phyloP scores from a whole-genome alignment of 1,140 invertebrate genomes.

The Solenopsis fugax region DNA sequence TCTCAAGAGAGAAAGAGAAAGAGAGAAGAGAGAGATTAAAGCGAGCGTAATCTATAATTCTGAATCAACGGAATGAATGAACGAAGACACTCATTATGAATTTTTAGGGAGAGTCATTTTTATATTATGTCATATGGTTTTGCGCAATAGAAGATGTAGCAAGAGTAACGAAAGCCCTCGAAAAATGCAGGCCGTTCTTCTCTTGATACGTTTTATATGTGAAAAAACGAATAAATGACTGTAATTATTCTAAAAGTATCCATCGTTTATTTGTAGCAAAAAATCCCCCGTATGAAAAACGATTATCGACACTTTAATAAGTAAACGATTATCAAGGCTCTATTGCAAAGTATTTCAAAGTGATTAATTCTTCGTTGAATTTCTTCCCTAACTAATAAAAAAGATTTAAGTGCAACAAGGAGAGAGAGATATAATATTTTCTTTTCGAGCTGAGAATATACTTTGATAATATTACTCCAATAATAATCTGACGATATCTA shows the following conservation, averaged over 20 bases:
- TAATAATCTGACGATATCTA: no score
- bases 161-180: slow-evolving; percentile 38
- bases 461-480: not conserved
- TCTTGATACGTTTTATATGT: slow-evolving; percentile 73
- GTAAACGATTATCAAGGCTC: not conserved
- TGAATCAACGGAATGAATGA: not conserved
- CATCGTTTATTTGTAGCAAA: slow-evolving; percentile 2
- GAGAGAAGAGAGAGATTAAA: slow-evolving; percentile 37
- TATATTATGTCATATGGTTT: slow-evolving; percentile 69
- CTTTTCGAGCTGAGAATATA: not conserved
- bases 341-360: not conserved
- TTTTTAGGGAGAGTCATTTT: slow-evolving; percentile 76
- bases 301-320: not conserved
- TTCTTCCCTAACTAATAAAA: not conserved
- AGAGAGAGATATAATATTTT: not conserved
- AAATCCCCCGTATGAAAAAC: not conserved
- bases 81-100: slow-evolving; percentile 39
- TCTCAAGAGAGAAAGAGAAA: slow-evolving; percentile 4
- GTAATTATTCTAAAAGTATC: slow-evolving; percentile 66
- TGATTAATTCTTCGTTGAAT: not conserved
- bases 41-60: slow-evolving; percentile 44
- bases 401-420: not conserved
- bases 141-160: slow-evolving; percentile 56
- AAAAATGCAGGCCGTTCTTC: slow-evolving; percentile 17
- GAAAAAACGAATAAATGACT: slow-evolving; percentile 72